Evolutionary conservation across 1,140 invertebrate species (phyloP).

Genomic region (Nylanderia fulva): DNA sequence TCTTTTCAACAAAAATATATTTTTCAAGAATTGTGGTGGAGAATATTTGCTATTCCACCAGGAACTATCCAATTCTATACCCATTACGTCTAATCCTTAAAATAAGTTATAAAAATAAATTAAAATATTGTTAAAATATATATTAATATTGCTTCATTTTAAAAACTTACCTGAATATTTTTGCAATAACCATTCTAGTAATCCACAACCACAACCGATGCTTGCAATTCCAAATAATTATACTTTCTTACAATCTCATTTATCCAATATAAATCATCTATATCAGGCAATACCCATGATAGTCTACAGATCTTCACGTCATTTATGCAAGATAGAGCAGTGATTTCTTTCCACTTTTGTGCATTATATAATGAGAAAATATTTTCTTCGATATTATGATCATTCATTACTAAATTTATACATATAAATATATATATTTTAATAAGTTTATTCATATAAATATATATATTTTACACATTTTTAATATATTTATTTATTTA

Average conservation of each 20-base stretch:
- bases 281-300: conserved; percentile 88
- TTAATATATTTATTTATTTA: conserved; percentile 7
- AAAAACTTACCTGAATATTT: conserved; percentile 82
- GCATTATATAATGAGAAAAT: conserved; percentile 72
- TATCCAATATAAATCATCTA: conserved; percentile 84
- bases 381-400: conserved; percentile 70
- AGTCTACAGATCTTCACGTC: conserved; percentile 81
- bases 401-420: conserved; percentile 42
- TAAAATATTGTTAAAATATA: not conserved
- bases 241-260: conserved; percentile 75
- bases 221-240: conserved; percentile 83
- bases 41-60: conserved; percentile 89
- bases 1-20: conserved; percentile 79
- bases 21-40: conserved; percentile 85
- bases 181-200: conserved; percentile 87
- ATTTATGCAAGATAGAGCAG: conserved; percentile 67
- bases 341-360: conserved; percentile 77
- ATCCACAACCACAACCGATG: conserved; percentile 87
- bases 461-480: not conserved
- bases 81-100: conserved; percentile 84
- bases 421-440: not conserved
- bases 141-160: not conserved
- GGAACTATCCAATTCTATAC: conserved; percentile 87
- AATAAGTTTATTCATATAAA: not conserved
- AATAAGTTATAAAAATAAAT: conserved; percentile 17